Evolutionary conservation across 2,113 vertebrate species (phyloP).

Genomic region (Sebastes fasciatus): DNA sequence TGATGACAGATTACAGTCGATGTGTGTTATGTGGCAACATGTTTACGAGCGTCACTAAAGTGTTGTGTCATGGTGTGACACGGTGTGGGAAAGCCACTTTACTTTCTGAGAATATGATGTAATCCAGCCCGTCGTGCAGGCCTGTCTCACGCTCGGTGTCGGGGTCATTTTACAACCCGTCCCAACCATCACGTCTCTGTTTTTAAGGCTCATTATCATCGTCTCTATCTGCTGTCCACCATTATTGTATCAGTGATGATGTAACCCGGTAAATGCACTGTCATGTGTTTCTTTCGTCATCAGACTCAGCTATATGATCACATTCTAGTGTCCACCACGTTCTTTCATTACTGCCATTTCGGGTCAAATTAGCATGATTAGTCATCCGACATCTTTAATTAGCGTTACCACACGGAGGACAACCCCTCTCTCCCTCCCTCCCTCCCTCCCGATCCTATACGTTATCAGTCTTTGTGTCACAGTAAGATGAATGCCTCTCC

Average conservation of each 20-base stretch:
- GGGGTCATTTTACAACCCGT: slow-evolving; percentile 4
- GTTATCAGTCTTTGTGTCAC: slow-evolving; percentile 73
- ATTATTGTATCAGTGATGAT: background rate
- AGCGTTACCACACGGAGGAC: slow-evolving; percentile 15
- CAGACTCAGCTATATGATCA: too few relatives aligned
- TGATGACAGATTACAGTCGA: background rate
- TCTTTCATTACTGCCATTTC: background rate
- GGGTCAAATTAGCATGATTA: slow-evolving; percentile 50
- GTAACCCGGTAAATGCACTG: background rate
- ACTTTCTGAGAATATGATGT: slow-evolving; percentile 36
- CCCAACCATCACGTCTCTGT: slow-evolving; percentile 13
- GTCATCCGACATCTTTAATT: slow-evolving; percentile 52
- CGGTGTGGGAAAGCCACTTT: slow-evolving; percentile 47
- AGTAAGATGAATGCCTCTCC: slow-evolving; percentile 76
- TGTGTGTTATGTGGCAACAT: slow-evolving; percentile 2
- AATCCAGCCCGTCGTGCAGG: slow-evolving; percentile 28
- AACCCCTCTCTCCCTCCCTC: background rate
- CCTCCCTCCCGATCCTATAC: background rate
- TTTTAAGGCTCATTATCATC: slow-evolving; percentile 14
- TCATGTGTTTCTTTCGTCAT: background rate
- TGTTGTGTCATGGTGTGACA: slow-evolving; percentile 55
- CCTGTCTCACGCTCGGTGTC: slow-evolving; percentile 22
- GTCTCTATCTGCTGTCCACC: background rate
- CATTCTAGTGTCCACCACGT: slow-evolving; percentile 4
- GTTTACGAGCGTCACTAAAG: slow-evolving; percentile 36